These are phyloP conservation scores for Julus scanicus DNA, from an alignment of 2,888 invertebrate species.

Conservation along the genomic window DNA sequence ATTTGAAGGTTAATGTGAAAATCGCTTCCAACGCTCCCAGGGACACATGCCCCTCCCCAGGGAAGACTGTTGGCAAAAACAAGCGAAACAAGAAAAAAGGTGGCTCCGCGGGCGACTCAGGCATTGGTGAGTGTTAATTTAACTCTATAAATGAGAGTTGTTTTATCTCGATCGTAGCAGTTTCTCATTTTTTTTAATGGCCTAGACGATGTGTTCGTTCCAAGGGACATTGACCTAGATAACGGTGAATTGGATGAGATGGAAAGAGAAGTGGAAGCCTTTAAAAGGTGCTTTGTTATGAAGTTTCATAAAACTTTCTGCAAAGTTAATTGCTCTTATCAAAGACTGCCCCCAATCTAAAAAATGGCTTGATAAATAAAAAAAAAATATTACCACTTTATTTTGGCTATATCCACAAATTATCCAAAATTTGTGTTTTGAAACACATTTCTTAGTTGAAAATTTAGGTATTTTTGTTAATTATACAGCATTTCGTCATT, in stretches of 20 bases:
- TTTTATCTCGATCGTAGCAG: not conserved
- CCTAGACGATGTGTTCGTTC: conserved; percentile 80
- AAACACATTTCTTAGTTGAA: not conserved
- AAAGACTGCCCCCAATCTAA: too few relatives aligned
- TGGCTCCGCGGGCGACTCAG: not conserved
- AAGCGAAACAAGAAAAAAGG: conserved; percentile 41
- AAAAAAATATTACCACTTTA: too few relatives aligned
- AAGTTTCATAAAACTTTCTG: not conserved
- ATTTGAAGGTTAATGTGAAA: not conserved
- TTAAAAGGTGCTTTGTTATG: conserved; percentile 74
- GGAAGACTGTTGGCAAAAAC: not conserved
- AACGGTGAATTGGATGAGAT: conserved; percentile 81
- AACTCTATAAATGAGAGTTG: too few relatives aligned
- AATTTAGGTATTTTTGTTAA: not conserved
- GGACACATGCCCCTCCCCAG: not conserved
- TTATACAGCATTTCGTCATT: not conserved
- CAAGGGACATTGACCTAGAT: conserved; percentile 81
- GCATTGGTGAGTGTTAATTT: not conserved
- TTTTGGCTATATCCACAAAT: too few relatives aligned
- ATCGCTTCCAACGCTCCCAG: not conserved
- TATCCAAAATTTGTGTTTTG: too few relatives aligned
- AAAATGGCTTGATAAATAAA: too few relatives aligned
- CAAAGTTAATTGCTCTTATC: too few relatives aligned
- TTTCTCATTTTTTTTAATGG: conserved; percentile 59
- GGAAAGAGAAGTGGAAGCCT: conserved; percentile 84